Evolutionary conservation across 2,797 vertebrate species (phyloP).

Genomic region (Cyclopterus lumpus): DNA sequence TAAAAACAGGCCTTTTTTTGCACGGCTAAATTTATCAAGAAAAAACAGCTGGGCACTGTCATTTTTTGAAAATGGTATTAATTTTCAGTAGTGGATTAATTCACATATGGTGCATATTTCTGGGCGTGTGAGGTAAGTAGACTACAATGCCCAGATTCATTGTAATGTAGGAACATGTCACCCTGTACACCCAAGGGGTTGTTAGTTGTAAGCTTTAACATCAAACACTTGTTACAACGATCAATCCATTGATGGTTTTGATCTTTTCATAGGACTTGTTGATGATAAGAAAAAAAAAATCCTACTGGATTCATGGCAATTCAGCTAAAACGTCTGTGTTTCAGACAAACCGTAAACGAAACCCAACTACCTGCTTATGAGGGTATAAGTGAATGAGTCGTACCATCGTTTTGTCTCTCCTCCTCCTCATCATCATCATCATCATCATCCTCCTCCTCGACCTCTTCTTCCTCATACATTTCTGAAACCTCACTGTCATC

Average conservation of each 20-base stretch:
- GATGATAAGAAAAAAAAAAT: background rate
- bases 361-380: background rate
- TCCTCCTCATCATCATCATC: slow-evolving; percentile 26
- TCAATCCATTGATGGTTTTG: background rate
- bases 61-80: background rate
- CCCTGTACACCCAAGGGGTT: no score
- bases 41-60: background rate
- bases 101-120: background rate
- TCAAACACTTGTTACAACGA: background rate
- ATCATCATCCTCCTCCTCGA: slow-evolving; percentile 54
- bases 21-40: background rate
- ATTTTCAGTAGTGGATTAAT: background rate
- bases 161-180: no score
- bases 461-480: slow-evolving; percentile 70
- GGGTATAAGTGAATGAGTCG: background rate
- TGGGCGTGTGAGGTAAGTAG: no score
- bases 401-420: slow-evolving; percentile 60
- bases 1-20: background rate
- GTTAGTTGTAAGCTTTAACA: no score
- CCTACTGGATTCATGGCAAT: background rate
- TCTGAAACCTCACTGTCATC: slow-evolving; percentile 79
- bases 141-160: no score
- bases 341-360: background rate
- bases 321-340: background rate
- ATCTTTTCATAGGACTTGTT: background rate